Percentiles rank a stretch among this genome's conserved stretches.
These are phyloP conservation scores for Aradophagus sp. DNA, from an alignment of 1,140 invertebrate species.

Conservation along the genomic window DNA sequence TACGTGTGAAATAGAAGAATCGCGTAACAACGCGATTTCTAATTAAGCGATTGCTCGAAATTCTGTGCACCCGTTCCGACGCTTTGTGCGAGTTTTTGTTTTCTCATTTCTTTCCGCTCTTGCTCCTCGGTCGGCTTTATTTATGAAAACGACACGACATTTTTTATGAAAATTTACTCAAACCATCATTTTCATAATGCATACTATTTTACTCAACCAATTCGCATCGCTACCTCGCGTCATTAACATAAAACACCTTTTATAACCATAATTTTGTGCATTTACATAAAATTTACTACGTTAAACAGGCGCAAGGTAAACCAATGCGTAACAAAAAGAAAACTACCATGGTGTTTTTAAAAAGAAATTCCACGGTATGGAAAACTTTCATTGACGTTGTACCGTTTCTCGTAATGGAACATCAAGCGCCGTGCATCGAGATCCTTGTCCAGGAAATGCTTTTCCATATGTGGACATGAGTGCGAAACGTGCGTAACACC, in stretches of 20 bases:
- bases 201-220: constrained; percentile 16
- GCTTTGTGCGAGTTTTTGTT: no score
- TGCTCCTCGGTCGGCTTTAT: no score
- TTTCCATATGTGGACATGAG: constrained; percentile 41
- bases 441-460: constrained; percentile 35
- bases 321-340: constrained; percentile 28
- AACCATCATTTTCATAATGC: constrained; percentile 33
- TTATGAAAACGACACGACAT: no score
- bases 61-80: no score
- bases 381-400: constrained; percentile 20
- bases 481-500: constrained; percentile 51
- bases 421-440: no score
- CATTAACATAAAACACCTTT: constrained; percentile 48
- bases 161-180: no score
- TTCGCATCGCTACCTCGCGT: constrained; percentile 14
- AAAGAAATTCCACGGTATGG: constrained; percentile 26
- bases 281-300: constrained; percentile 46
- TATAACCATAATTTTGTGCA: constrained; percentile 42
- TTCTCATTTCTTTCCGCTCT: no score
- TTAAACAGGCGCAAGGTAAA: constrained; percentile 9
- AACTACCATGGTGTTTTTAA: constrained; percentile 21
- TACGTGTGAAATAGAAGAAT: no score
- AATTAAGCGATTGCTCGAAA: no score
- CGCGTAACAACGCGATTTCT: no score
- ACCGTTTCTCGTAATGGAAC: constrained; percentile 44